These are phyloP conservation scores for Tachystola acroxantha DNA, from an alignment of 2,888 invertebrate species.

Conservation along the genomic window DNA sequence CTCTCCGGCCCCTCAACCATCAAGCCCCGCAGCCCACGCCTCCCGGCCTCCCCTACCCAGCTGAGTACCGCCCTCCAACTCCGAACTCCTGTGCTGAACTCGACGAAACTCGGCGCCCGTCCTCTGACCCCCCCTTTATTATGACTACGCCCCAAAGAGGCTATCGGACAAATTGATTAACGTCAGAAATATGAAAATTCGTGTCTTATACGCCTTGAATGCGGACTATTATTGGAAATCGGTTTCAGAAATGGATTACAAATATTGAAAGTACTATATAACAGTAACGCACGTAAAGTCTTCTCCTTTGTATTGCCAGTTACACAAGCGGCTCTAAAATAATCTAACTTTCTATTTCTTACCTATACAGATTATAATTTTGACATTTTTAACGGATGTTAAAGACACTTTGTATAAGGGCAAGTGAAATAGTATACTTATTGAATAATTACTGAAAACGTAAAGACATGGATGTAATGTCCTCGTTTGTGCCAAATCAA, in stretches of 20 bases:
- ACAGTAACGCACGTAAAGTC: no score
- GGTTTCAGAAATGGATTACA: background rate
- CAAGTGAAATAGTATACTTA: no score
- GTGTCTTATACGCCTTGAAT: background rate
- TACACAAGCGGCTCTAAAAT: no score
- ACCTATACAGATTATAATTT: no score
- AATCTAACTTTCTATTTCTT: no score
- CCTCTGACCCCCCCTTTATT: constrained; percentile 58
- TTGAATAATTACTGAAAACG: no score
- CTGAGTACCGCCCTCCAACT: constrained; percentile 78
- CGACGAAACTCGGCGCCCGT: constrained; percentile 75
- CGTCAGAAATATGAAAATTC: background rate
- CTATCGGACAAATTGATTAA: constrained; percentile 58
- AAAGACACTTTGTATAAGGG: no score
- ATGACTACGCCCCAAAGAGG: constrained; percentile 50
- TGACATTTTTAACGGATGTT: no score
- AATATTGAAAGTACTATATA: background rate
- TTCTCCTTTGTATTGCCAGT: no score
- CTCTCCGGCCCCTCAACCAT: constrained; percentile 66
- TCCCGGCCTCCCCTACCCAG: constrained; percentile 70
- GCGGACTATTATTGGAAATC: background rate
- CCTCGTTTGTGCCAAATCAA: no score
- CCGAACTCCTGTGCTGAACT: constrained; percentile 79
- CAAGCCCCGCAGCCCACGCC: constrained; percentile 57
- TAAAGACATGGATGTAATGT: no score